A percentile compares a stretch with the other conserved stretches of the same genome.
phyloP scores from a whole-genome alignment of 2,113 vertebrate genomes.

The Seriola quinqueradiata region DNA sequence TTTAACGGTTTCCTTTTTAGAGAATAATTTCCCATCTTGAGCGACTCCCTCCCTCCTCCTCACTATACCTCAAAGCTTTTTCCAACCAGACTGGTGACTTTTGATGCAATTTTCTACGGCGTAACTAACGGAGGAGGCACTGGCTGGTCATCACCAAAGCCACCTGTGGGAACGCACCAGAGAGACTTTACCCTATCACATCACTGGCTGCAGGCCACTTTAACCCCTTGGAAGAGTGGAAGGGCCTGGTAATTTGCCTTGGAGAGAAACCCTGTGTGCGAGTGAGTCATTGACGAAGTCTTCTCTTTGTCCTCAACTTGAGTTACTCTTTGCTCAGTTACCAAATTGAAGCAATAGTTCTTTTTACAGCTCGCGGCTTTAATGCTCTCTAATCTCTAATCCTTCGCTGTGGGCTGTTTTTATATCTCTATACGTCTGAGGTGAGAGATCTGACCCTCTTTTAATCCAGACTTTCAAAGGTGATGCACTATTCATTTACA shows the following conservation, averaged over 20 bases:
- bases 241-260: constrained; percentile 16
- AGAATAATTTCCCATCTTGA: background rate
- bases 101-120: constrained; percentile 30
- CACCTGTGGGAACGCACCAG: constrained; percentile 47
- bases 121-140: constrained; percentile 14
- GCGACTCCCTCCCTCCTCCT: constrained; percentile 9
- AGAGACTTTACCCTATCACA: constrained; percentile 8
- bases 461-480: constrained; percentile 31
- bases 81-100: constrained; percentile 40
- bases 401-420: constrained; percentile 13
- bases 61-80: constrained; percentile 53
- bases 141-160: constrained; percentile 63
- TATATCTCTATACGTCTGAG: constrained; percentile 33
- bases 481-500: constrained; percentile 58
- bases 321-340: constrained; percentile 60
- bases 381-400: constrained; percentile 18
- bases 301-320: constrained; percentile 24
- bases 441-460: constrained; percentile 25
- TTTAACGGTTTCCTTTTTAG: background rate
- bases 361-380: constrained; percentile 40
- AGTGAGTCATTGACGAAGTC: background rate
- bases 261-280: background rate
- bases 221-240: background rate
- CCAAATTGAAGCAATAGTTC: constrained; percentile 82
- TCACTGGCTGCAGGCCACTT: constrained; percentile 27